phyloP scores from a whole-genome alignment of 1,140 invertebrate genomes.

The Dreissena rostriformis region DNA sequence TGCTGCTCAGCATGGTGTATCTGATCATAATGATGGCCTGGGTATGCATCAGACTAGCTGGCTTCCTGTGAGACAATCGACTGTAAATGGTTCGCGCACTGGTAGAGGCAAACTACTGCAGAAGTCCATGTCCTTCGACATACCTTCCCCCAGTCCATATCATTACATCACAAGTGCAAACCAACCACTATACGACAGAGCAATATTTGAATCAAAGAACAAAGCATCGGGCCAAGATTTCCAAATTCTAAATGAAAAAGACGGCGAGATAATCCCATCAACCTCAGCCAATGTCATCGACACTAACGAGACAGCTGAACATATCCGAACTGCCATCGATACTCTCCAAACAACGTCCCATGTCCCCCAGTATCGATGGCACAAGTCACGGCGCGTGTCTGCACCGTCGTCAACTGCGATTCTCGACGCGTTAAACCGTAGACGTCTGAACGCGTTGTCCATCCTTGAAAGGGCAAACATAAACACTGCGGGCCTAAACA shows the following conservation, averaged over 20 bases:
- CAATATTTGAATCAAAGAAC: not conserved
- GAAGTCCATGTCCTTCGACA: conserved; percentile 52
- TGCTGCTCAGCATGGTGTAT: too few species aligned
- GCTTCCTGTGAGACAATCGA: conserved; percentile 1
- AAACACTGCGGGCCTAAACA: conserved; percentile 33
- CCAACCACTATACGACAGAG: not conserved
- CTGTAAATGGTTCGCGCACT: not conserved
- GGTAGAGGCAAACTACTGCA: not conserved
- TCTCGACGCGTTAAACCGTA: conserved; percentile 3
- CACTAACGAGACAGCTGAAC: not conserved
- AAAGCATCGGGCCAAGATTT: not conserved
- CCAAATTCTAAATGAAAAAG: conserved; percentile 36
- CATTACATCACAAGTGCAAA: conserved; percentile 25
- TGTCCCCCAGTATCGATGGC: not conserved
- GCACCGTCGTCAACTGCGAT: conserved; percentile 25
- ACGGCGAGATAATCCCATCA: not conserved
- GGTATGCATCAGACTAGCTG: not conserved
- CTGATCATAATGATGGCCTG: too few species aligned
- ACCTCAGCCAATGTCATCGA: not conserved
- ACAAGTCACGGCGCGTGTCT: conserved; percentile 16
- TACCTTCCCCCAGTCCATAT: conserved; percentile 4
- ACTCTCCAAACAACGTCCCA: not conserved
- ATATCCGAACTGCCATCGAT: conserved; percentile 13
- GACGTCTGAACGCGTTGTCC: conserved; percentile 47
- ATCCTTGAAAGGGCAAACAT: conserved; percentile 47